Conservation (phyloP, 1,140 invertebrate genomes). For the Anagrus nilaparvatae region DNA sequence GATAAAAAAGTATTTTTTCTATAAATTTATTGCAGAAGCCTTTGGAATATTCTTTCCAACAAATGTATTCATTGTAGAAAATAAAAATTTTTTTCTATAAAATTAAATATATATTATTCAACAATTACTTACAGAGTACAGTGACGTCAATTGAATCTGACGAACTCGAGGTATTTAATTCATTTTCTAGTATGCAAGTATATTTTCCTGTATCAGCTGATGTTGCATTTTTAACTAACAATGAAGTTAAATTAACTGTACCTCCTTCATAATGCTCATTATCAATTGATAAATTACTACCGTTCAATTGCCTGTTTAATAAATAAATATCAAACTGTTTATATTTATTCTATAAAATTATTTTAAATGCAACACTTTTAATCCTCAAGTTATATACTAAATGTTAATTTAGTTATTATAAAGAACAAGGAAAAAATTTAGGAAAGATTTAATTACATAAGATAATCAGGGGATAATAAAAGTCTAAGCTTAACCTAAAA, state of each 20-base stretch:
- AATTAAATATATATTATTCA: conserved; percentile 18
- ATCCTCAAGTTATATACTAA: no score
- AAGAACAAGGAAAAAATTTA: no score
- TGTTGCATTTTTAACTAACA: conserved; percentile 66
- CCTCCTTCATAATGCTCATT: conserved; percentile 65
- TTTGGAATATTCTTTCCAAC: no score
- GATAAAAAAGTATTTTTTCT: no score
- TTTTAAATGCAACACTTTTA: no score
- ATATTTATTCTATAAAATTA: no score
- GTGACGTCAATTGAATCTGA: conserved; percentile 59
- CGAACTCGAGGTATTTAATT: conserved; percentile 60
- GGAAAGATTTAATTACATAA: no score
- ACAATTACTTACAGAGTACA: conserved; percentile 74
- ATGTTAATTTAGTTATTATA: no score
- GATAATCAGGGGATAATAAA: no score
- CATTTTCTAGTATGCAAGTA: conserved; percentile 66
- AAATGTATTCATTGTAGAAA: no score
- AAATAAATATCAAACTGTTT: conserved; percentile 15
- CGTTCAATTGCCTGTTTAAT: conserved; percentile 60
- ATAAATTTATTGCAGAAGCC: no score
- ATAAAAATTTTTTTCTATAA: conserved; percentile 20
- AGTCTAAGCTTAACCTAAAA: no score
- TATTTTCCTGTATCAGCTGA: conserved; percentile 72
- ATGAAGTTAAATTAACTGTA: conserved; percentile 56
- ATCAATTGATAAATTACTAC: conserved; percentile 52